Evolutionary conservation across 37 sponge, comb jelly and placozoan genomes (phyloP).

Genomic region (Hexactinellida sp.): DNA sequence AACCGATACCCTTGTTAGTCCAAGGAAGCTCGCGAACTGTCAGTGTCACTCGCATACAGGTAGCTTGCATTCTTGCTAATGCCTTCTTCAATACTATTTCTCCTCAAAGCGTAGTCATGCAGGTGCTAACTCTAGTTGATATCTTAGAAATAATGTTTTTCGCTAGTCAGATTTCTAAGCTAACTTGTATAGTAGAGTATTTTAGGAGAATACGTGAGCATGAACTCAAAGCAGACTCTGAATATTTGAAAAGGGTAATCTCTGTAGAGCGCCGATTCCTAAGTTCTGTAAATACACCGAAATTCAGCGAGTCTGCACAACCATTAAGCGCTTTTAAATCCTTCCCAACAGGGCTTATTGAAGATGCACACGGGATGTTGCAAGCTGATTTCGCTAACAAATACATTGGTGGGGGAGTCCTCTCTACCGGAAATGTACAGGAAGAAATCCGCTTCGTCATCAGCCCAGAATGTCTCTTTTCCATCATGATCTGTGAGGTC

Average conservation of each 20-base stretch:
- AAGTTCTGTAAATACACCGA: not conserved
- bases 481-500: conserved; percentile 39
- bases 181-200: conserved; percentile 39
- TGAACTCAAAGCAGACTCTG: conserved; percentile 17
- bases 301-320: conserved; percentile 24
- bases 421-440: conserved; percentile 58
- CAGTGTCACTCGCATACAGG: conserved; percentile 26
- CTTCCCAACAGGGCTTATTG: conserved; percentile 26
- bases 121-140: conserved; percentile 32
- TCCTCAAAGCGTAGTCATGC: conserved; percentile 8
- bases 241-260: conserved; percentile 23
- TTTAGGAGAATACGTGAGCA: conserved; percentile 30
- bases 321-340: conserved; percentile 23
- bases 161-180: conserved; percentile 23
- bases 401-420: conserved; percentile 71
- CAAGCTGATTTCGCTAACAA: conserved; percentile 69
- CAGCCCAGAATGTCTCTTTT: conserved; percentile 54
- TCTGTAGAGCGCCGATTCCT: conserved; percentile 21
- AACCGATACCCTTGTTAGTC: not conserved
- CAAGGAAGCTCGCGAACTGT: not conserved
- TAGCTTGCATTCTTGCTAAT: conserved; percentile 33
- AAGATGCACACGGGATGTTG: conserved; percentile 31
- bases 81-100: conserved; percentile 38
- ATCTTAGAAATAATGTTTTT: conserved; percentile 20
- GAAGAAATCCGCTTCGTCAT: conserved; percentile 69